Percentiles rank a stretch among this genome's conserved stretches.
These are phyloP conservation scores for Plecotus auritus DNA, from an alignment of 2,113 vertebrate species.

Conservation along the genomic window DNA sequence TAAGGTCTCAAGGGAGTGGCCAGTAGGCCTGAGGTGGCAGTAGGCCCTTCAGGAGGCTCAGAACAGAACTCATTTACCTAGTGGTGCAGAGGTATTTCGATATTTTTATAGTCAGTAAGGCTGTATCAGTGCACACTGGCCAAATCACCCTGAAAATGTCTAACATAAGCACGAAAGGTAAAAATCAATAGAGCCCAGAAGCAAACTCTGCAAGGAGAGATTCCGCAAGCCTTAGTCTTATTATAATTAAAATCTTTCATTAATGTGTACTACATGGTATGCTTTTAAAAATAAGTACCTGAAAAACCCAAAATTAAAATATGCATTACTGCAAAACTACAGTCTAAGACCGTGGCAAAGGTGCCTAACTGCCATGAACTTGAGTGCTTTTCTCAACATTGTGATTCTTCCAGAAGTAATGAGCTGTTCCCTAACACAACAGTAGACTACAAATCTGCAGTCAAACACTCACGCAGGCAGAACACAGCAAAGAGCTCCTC, in stretches of 20 bases:
- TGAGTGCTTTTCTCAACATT: slow-evolving; percentile 62
- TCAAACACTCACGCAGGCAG: slow-evolving; percentile 72
- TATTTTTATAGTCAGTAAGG: slow-evolving; percentile 16
- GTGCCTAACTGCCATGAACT: slow-evolving; percentile 38
- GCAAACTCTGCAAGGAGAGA: slow-evolving; percentile 32
- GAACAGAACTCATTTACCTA: not conserved
- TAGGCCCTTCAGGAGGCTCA: not conserved
- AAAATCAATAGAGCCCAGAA: slow-evolving; percentile 49
- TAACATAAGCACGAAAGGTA: slow-evolving; percentile 20
- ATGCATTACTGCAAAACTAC: not conserved
- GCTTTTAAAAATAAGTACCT: slow-evolving; percentile 34
- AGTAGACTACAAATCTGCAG: slow-evolving; percentile 71
- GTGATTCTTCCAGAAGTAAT: slow-evolving; percentile 77
- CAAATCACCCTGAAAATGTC: not conserved
- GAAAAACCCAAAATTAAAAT: slow-evolving; percentile 36
- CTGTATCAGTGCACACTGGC: not conserved
- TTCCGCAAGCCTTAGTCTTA: slow-evolving; percentile 31
- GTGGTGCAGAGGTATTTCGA: not conserved
- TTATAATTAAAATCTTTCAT: slow-evolving; percentile 56
- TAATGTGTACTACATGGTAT: not conserved
- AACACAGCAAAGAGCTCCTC: slow-evolving; percentile 60
- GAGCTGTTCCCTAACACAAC: slow-evolving; percentile 71
- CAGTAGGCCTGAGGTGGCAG: not conserved
- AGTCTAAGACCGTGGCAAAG: not conserved
- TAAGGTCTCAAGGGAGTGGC: not conserved